Evolutionary conservation across 1,140 invertebrate genomes (phyloP).

Genomic region (Tetragonula clypearis): DNA sequence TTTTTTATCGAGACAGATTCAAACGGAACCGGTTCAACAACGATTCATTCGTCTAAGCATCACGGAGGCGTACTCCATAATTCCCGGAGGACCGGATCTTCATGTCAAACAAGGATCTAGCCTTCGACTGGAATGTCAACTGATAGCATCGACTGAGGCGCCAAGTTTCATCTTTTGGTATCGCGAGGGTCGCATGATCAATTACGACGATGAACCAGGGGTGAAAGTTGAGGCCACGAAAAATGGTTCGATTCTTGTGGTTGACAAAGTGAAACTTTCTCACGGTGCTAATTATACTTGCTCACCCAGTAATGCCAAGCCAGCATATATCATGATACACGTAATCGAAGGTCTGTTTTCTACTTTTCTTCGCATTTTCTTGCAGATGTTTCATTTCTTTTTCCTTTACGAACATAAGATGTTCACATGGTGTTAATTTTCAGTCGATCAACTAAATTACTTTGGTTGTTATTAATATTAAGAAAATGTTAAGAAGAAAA

Average conservation of each 20-base stretch:
- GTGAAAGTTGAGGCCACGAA: conserved; percentile 78
- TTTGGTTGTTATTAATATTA: too few relatives aligned
- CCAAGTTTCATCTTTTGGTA: conserved; percentile 92
- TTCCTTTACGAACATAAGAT: neutral
- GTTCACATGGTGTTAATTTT: too few relatives aligned
- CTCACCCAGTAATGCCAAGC: conserved; percentile 86
- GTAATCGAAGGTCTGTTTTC: conserved; percentile 82
- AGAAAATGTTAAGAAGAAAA: too few relatives aligned
- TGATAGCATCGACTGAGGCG: conserved; percentile 87
- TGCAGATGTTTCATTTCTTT: too few relatives aligned
- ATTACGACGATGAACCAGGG: conserved; percentile 85
- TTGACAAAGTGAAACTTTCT: conserved; percentile 82
- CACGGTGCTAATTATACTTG: conserved; percentile 88
- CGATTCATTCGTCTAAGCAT: conserved; percentile 73
- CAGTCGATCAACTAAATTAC: too few relatives aligned
- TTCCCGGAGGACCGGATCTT: conserved; percentile 88
- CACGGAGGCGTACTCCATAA: conserved; percentile 88
- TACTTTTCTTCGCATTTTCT: neutral
- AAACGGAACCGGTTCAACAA: conserved; percentile 73
- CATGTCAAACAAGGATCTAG: conserved; percentile 89
- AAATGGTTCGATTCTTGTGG: conserved; percentile 82
- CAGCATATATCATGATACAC: conserved; percentile 87
- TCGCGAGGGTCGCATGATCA: conserved; percentile 88
- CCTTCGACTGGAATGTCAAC: conserved; percentile 87
- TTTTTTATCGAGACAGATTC: conserved; percentile 44